Evolutionary conservation across 2,888 invertebrate genomes (phyloP).

Genomic region (Nasonia oneida): DNA sequence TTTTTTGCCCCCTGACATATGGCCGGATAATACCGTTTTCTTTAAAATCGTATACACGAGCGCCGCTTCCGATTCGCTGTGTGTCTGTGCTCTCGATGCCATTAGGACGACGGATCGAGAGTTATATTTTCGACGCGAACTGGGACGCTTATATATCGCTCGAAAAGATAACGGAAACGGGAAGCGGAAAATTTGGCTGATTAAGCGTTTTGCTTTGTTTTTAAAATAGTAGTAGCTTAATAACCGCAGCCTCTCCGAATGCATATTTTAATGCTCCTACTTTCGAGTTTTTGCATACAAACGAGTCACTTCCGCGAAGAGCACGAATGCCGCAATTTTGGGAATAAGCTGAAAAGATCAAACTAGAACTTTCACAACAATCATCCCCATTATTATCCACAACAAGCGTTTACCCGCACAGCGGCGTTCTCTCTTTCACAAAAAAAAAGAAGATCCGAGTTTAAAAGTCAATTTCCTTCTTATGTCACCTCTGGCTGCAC

Average conservation of each 20-base stretch:
- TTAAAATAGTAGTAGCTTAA: conserved; percentile 2
- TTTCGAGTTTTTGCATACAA: too few species aligned
- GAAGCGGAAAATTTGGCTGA: not conserved
- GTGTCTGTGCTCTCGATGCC: too few species aligned
- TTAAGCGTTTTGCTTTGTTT: not conserved
- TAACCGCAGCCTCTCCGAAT: not conserved
- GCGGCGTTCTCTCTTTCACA: conserved; percentile 11
- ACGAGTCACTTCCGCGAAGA: not conserved
- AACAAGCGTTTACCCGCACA: not conserved
- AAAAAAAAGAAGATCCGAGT: conserved; percentile 13
- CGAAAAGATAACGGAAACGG: not conserved
- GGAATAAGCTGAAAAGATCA: conserved; percentile 16
- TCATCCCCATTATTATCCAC: not conserved
- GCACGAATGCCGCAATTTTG: not conserved
- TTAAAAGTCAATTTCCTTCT: conserved; percentile 59
- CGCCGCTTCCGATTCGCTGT: not conserved
- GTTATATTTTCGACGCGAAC: not conserved
- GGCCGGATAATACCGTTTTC: conserved; percentile 26
- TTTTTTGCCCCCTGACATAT: conserved; percentile 40
- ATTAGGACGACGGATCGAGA: not conserved
- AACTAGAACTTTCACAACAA: conserved; percentile 33
- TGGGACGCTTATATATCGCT: not conserved
- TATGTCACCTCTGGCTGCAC: not conserved
- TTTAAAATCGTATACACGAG: conserved; percentile 19
- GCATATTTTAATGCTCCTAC: too few species aligned